Evolutionary conservation across 1,140 invertebrate genomes (phyloP).

Genomic region (Leucophenga varia): DNA sequence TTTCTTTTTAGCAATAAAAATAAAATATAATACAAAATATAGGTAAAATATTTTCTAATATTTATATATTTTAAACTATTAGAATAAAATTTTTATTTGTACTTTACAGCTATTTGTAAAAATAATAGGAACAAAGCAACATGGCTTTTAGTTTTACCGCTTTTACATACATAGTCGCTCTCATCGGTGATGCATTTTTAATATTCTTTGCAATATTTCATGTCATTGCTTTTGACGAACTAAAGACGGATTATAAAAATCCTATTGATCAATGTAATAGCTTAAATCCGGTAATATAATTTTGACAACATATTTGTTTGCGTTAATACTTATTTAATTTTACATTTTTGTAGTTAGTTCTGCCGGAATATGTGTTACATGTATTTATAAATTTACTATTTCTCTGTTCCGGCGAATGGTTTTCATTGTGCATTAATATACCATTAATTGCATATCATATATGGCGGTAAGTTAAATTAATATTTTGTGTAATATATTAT

Average conservation of each 20-base stretch:
- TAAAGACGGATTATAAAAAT: constrained; percentile 98
- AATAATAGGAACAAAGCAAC: background rate
- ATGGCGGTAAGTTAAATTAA: constrained; percentile 76
- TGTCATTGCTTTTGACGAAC: constrained; percentile 98
- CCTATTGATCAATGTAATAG: constrained; percentile 98
- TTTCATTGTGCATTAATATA: constrained; percentile 87
- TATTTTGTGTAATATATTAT: too few species aligned
- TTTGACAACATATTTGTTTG: too few species aligned
- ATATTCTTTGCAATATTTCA: constrained; percentile 99
- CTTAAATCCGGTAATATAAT: constrained; percentile 94
- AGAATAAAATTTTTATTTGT: too few species aligned
- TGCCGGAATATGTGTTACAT: constrained; percentile 94
- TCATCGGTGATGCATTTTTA: constrained; percentile 93
- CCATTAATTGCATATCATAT: constrained; percentile 94
- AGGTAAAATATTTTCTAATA: too few species aligned
- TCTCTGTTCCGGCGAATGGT: constrained; percentile 84
- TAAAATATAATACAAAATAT: too few species aligned
- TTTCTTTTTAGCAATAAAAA: too few species aligned
- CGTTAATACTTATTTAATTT: too few species aligned
- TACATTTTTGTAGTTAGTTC: constrained; percentile 81
- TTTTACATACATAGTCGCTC: constrained; percentile 91
- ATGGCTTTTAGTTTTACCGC: constrained; percentile 97
- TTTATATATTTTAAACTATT: too few species aligned
- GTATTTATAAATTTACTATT: constrained; percentile 91
- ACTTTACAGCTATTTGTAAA: constrained; percentile 11